Evolutionary conservation across 2,888 invertebrate genomes (phyloP), one percentile per base, ranked within the genome.

Genomic region (Neoscelio sp.): DNA sequence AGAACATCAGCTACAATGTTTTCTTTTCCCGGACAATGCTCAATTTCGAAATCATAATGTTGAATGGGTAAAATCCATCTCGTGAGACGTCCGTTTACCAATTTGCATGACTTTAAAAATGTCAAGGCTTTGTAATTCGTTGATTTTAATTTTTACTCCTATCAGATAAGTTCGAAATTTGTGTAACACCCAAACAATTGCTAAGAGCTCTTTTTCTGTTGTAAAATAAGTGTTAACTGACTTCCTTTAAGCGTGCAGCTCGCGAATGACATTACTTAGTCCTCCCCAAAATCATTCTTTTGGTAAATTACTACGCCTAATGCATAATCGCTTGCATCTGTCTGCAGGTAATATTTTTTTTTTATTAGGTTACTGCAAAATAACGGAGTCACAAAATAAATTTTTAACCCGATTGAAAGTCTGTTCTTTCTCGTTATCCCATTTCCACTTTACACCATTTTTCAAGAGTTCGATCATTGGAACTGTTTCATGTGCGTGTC

Each of bases 91-190:
- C 78, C 74, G 15, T 68, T 81, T 2, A 82, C 48, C 2, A 87
- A 42, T 26, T 82, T 75, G 54, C 87, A 86, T 0, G 54, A 70
- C 12, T 65, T 58, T 10, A 87, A 18, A 48, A 86, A 87, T 0
- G 77, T 80, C 0, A 87, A 30, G 0, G 84, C 78, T 30, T 82
- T 81, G 52, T 86, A 85, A 46, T 87, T 86, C 0, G 84, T 85
- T n/a, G 76, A 87, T 79, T 0, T 76, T 71, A 0, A 87, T 60
- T 8, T 60, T 8, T 0, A 56, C 54, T 0, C 85, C 85, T 6
- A 81, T n/a, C 10, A 67, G 0, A 18, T 40, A 68, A 6, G 71
- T 33, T 3, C 65, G 35, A 26, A 74, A 78, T 23, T 78, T 71
- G 26, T 33, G 0, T n/a, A n/a, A n/a, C n/a, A n/a, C n/a, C n/a